Conservation (phyloP, 2,113 vertebrate species). For the Rhynchomys soricoides region DNA sequence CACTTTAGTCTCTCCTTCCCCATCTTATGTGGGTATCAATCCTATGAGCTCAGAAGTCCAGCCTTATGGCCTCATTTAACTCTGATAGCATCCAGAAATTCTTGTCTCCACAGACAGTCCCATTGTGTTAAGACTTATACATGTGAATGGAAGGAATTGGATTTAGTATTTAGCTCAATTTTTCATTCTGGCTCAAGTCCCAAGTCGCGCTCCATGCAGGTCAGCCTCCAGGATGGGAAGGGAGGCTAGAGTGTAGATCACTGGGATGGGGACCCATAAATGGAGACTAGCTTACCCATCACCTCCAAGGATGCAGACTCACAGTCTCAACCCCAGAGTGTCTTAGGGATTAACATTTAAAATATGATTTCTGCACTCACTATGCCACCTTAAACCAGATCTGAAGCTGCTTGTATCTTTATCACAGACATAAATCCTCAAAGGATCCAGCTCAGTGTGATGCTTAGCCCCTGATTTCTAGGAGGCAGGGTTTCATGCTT, state of each 20-base stretch:
- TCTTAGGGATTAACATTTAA: not conserved
- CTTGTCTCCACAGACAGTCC: not conserved
- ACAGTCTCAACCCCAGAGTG: not conserved
- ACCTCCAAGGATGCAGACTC: not conserved
- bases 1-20: too few relatives aligned
- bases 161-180: not conserved
- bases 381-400: not conserved
- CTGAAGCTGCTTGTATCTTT: not conserved
- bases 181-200: not conserved
- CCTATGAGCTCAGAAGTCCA: not conserved
- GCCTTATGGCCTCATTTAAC: not conserved
- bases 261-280: too few relatives aligned
- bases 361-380: not conserved
- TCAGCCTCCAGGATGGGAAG: fast-evolving
- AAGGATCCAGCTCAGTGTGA: not conserved
- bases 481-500: not conserved
- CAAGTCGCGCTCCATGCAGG: not conserved
- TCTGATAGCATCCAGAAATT: not conserved
- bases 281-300: not conserved
- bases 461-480: not conserved
- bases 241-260: not conserved
- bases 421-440: not conserved
- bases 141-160: not conserved
- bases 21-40: not conserved
- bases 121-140: not conserved